Evolutionary conservation across 2,888 invertebrate species (phyloP).

Genomic region (Dorcus hopei): DNA sequence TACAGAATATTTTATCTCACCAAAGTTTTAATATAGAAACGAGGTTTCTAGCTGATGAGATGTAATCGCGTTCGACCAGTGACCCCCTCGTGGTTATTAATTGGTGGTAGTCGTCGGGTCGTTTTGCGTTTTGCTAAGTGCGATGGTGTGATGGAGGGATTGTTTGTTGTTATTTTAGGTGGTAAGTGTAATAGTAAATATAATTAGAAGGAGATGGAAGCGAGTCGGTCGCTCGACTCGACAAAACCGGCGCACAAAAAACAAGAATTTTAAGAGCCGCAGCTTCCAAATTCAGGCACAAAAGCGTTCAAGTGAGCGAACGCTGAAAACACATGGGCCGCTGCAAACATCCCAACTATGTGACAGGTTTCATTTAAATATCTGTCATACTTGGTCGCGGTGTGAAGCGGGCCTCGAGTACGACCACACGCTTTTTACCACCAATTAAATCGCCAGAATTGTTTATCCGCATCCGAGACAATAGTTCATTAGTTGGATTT

Average conservation of each 20-base stretch:
- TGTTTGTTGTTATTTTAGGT: slow-evolving; percentile 1
- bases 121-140: not conserved
- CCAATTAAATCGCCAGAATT: slow-evolving; percentile 20
- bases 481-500: slow-evolving; percentile 18
- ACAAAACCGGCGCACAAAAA: slow-evolving; percentile 29
- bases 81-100: not conserved
- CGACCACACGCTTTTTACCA: slow-evolving; percentile 9
- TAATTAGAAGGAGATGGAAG: not conserved
- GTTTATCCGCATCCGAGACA: slow-evolving; percentile 17
- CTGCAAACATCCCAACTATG: slow-evolving; percentile 37
- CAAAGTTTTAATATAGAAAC: not conserved
- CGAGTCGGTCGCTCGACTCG: slow-evolving; percentile 19
- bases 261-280: slow-evolving; percentile 32
- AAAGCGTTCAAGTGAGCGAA: slow-evolving; percentile 23
- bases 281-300: slow-evolving; percentile 33
- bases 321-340: slow-evolving; percentile 30
- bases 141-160: not conserved
- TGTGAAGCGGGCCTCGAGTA: slow-evolving; percentile 12
- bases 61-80: slow-evolving; percentile 1
- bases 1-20: slow-evolving; percentile 8
- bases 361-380: slow-evolving; percentile 39
- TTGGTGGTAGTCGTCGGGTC: not conserved
- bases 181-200: not conserved
- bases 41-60: not conserved
- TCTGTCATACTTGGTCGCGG: slow-evolving; percentile 28